A percentile compares a stretch with the other conserved stretches of the same genome.
Evolutionary conservation across 2,113 vertebrate species (phyloP).

Genomic region (human): DNA sequence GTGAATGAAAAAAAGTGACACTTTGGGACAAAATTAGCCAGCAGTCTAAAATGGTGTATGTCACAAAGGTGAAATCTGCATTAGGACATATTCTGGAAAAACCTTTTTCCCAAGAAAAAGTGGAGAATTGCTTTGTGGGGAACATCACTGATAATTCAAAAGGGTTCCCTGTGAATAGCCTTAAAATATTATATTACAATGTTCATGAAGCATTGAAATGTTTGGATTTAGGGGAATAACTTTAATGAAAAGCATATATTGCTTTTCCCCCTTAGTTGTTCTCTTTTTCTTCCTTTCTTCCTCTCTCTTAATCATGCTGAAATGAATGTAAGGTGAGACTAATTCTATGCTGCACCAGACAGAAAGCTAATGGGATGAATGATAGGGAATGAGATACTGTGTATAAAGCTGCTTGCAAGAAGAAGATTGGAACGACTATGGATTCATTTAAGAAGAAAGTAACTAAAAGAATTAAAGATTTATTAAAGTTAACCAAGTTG

Average conservation of each 20-base stretch:
- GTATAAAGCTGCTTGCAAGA: not conserved
- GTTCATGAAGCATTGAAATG: not conserved
- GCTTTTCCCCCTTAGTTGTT: not conserved
- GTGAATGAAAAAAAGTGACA: not conserved
- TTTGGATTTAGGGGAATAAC: not conserved
- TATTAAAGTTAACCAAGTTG: not conserved
- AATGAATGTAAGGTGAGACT: slow-evolving; percentile 16
- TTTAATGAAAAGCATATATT: not conserved
- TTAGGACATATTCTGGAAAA: not conserved
- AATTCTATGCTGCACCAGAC: not conserved
- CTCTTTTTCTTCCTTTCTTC: not conserved
- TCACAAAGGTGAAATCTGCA: not conserved
- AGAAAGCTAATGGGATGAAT: not conserved
- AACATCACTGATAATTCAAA: not conserved
- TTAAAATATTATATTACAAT: not conserved
- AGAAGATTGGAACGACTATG: not conserved
- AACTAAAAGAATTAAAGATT: not conserved
- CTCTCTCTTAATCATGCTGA: not conserved
- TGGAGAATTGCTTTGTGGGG: not conserved
- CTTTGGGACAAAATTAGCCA: not conserved
- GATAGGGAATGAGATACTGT: not conserved
- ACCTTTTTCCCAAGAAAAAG: not conserved
- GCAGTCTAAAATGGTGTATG: not conserved
- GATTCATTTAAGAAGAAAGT: not conserved
- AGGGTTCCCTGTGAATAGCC: not conserved